Base-by-base conservation (phyloP, 2,113 vertebrate genomes). In the Pardalotus punctatus region DNA sequence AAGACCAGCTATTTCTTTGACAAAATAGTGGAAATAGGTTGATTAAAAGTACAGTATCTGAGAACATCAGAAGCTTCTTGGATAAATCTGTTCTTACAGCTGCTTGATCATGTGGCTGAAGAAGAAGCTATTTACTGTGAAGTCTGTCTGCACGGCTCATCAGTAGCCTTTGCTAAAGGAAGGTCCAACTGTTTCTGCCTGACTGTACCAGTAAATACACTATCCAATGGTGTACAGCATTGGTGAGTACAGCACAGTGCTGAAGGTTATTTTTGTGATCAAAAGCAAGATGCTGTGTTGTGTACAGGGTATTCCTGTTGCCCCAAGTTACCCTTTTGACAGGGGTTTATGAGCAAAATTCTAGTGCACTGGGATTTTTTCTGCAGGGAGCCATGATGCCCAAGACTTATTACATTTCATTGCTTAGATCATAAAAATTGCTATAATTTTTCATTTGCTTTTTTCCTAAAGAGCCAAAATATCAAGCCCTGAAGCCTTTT, bases 191-290 rank as follows among this genome's bases (percentile, higher is more conserved):
- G 11, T 62, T 93, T 66, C 70, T 85, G 42, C 78, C 45, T 74
- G 48, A 14, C 61, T 81, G 28, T 53, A 10, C 70, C 21, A 38
- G 31, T 28, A 40, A 91, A 66, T 36, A 24, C 24, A 6, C n/a
- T 23, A 1, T 35, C 8, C 1, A 14, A 0, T 25, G 18, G n/a
- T n/a, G n/a, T n/a, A n/a, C n/a, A n/a, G n/a, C n/a, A n/a, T 21
- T 60, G 69, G 31, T 67, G 70, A 61, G 61, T 21, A 20, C 8
- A 48, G n/a, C 40, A 10, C n/a, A 31, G 45, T 9, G 48, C 70
- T 85, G 45, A 58, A 72, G 36, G 66, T 76, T 82, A 17, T 58
- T 85, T 88, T 54, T 91, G 48, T 79, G 42, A 76, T 91, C 35
- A 54, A 66, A 80, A 93, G 27, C 29, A 66, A 38, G 54, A 28